phyloP scores from a whole-genome alignment of 2,797 vertebrate species.

The Clarias fuscus region DNA sequence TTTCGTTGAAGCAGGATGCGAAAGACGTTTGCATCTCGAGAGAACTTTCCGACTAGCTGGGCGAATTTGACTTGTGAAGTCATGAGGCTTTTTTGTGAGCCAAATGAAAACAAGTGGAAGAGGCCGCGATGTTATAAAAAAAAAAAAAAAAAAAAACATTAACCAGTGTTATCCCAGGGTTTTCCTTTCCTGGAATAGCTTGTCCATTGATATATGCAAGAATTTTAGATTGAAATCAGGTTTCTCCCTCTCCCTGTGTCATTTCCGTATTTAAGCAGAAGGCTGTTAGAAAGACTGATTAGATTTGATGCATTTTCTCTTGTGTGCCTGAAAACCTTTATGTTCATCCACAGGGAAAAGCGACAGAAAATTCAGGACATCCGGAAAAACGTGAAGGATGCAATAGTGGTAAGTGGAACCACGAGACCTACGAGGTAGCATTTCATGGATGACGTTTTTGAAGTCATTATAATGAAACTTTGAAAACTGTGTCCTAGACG shows the following conservation, averaged over 20 bases:
- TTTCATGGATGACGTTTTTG: neutral
- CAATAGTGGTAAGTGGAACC: constrained; percentile 92
- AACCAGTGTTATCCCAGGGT: neutral
- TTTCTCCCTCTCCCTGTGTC: no score
- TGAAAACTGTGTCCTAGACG: constrained; percentile 76
- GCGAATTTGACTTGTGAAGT: neutral
- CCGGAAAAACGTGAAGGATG: constrained; percentile 99
- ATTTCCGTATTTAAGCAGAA: neutral
- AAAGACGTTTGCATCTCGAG: neutral
- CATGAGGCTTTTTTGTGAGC: neutral
- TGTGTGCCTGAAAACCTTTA: neutral
- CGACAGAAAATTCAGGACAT: constrained; percentile 99
- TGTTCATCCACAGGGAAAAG: constrained; percentile 87
- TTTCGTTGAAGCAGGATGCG: neutral
- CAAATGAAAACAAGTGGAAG: neutral
- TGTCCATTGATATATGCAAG: neutral
- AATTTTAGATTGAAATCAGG: neutral
- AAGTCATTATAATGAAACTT: neutral
- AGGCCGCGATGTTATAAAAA: neutral
- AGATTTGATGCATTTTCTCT: neutral
- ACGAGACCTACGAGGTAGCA: neutral
- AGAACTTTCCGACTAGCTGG: neutral
- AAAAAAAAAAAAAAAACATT: no score
- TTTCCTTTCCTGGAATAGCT: neutral
- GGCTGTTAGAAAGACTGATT: neutral